A percentile compares a stretch with the other conserved stretches of the same genome.
Conservation (phyloP, 1,140 invertebrate genomes). For the Laupala kohalensis region DNA sequence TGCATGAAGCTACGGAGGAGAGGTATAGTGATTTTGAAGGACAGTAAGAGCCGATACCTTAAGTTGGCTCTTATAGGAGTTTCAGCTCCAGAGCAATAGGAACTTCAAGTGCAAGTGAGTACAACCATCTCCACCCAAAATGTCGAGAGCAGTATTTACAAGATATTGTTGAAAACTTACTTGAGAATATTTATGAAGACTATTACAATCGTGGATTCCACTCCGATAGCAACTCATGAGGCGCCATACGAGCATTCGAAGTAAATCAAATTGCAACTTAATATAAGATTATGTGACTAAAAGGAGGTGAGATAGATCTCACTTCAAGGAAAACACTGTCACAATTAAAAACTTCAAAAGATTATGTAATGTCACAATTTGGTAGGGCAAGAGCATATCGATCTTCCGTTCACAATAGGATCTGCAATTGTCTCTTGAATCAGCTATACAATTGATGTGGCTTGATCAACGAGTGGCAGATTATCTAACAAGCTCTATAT, state of each 20-base stretch:
- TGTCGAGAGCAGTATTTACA: neutral
- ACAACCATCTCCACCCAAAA: neutral
- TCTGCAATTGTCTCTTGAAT: neutral
- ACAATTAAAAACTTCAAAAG: neutral
- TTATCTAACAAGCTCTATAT: neutral
- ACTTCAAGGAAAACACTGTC: too few species aligned
- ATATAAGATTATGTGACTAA: neutral
- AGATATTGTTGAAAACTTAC: neutral
- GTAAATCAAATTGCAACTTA: neutral
- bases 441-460: neutral
- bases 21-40: slow-evolving; percentile 1
- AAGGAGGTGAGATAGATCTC: too few species aligned
- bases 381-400: neutral
- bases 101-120: too few species aligned
- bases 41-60: neutral
- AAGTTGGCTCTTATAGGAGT: neutral
- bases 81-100: neutral
- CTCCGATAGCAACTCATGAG: neutral
- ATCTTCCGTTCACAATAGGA: neutral
- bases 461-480: neutral
- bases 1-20: too few species aligned
- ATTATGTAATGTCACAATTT: slow-evolving; percentile 2
- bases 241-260: neutral
- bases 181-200: neutral
- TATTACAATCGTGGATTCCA: neutral